phyloP scores from a whole-genome alignment of 2,113 vertebrate species.

The Brachirus orientalis region DNA sequence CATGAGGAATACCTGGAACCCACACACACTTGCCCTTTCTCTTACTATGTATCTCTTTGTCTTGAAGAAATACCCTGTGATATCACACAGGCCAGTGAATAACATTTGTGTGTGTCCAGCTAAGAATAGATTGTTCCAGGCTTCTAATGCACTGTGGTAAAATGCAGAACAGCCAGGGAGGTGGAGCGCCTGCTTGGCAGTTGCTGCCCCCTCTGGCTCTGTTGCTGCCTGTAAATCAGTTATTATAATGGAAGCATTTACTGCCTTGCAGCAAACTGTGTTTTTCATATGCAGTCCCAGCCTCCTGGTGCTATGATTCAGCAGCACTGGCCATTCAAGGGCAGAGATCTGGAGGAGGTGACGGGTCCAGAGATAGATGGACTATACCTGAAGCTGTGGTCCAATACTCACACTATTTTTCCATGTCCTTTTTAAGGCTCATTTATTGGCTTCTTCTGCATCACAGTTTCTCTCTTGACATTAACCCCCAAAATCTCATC shows the following conservation, averaged over 20 bases:
- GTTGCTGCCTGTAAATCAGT: constrained; percentile 68
- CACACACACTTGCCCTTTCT: constrained; percentile 6
- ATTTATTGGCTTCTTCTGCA: constrained; percentile 12
- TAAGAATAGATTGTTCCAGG: constrained; percentile 51
- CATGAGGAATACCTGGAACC: not conserved
- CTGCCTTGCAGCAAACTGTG: constrained; percentile 57
- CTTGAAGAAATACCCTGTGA: constrained; percentile 47
- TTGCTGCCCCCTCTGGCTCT: constrained; percentile 56
- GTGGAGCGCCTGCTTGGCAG: constrained; percentile 64
- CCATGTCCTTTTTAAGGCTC: constrained; percentile 25
- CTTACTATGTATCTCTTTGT: constrained; percentile 28
- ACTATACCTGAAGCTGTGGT: constrained; percentile 14
- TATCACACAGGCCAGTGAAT: constrained; percentile 63
- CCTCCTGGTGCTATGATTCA: constrained; percentile 48
- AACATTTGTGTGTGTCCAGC: constrained; percentile 51
- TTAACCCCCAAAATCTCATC: not conserved
- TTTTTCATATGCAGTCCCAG: constrained; percentile 64
- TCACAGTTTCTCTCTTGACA: not conserved
- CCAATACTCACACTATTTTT: constrained; percentile 17
- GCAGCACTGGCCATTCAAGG: constrained; percentile 39
- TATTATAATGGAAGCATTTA: constrained; percentile 75
- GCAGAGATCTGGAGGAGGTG: constrained; percentile 9
- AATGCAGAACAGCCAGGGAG: constrained; percentile 32
- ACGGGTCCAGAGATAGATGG: constrained; percentile 39
- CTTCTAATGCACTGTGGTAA: constrained; percentile 58